phyloP scores from a whole-genome alignment of 1,140 invertebrate genomes.

The Pseudoatta argentina region DNA sequence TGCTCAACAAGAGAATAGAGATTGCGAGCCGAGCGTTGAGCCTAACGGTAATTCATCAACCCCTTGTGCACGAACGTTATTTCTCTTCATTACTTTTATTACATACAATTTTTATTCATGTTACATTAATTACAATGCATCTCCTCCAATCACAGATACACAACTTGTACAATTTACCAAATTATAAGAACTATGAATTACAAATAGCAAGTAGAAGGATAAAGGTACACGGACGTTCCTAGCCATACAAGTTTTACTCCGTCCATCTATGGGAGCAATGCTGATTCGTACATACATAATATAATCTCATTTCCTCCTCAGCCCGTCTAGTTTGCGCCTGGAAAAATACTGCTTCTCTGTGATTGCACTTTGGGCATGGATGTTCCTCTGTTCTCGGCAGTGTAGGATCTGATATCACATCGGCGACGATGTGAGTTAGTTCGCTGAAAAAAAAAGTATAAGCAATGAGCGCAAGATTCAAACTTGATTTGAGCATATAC shows the following conservation, averaged over 20 bases:
- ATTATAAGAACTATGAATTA: not conserved
- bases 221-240: not conserved
- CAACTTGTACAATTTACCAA: not conserved
- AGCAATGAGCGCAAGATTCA: not conserved
- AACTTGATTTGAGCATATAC: not conserved
- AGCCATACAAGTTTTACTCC: conserved; percentile 89
- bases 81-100: not conserved
- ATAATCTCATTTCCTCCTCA: conserved; percentile 99
- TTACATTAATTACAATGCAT: conserved; percentile 20
- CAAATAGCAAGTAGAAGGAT: not conserved
- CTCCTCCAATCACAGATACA: not conserved
- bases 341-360: conserved; percentile 97
- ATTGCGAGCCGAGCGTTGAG: conserved; percentile 26
- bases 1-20: conserved; percentile 19
- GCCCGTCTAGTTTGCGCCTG: conserved; percentile 97
- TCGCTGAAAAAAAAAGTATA: conserved; percentile 89
- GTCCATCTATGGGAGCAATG: conserved; percentile 99
- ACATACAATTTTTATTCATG: conserved; percentile 8
- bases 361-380: conserved; percentile 97
- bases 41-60: conserved; percentile 41
- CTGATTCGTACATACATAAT: conserved; percentile 98
- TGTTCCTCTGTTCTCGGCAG: conserved; percentile 99
- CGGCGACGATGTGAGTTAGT: conserved; percentile 98
- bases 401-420: conserved; percentile 99
- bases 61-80: conserved; percentile 28